These are phyloP conservation scores for Neogobius melanostomus DNA, from an alignment of 2,113 vertebrate species.

Conservation along the genomic window DNA sequence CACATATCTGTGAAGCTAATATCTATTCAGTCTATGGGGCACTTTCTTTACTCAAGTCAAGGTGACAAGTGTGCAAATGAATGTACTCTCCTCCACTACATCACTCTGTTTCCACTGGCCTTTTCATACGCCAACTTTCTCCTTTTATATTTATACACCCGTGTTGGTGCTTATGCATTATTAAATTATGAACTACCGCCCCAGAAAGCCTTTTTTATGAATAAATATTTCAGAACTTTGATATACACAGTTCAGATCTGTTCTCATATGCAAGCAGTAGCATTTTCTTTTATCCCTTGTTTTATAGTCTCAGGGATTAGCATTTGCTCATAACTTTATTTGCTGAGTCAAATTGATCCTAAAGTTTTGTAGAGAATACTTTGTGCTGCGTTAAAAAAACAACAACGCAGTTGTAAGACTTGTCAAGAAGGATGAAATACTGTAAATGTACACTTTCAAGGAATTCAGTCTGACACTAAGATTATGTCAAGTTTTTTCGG, in stretches of 20 bases:
- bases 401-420: neutral
- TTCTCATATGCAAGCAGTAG: conserved; percentile 49
- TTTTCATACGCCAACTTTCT: conserved; percentile 65
- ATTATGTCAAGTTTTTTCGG: too few species aligned
- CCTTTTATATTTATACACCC: conserved; percentile 71
- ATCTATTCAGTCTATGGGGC: conserved; percentile 18
- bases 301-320: conserved; percentile 33
- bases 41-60: conserved; percentile 37
- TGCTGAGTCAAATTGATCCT: conserved; percentile 43
- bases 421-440: neutral
- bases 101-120: conserved; percentile 41
- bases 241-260: conserved; percentile 66
- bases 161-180: conserved; percentile 70
- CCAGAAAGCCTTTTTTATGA: conserved; percentile 60
- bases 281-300: conserved; percentile 32
- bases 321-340: conserved; percentile 17
- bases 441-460: too few species aligned
- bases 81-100: conserved; percentile 26
- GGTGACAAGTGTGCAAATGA: conserved; percentile 46
- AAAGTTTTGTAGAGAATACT: conserved; percentile 9
- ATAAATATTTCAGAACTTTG: conserved; percentile 73
- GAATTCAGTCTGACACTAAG: too few species aligned
- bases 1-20: conserved; percentile 21
- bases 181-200: conserved; percentile 66
- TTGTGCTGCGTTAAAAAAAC: neutral